Base-by-base conservation (phyloP, 2,888 invertebrate genomes). In the Petrophora chlorosata region DNA sequence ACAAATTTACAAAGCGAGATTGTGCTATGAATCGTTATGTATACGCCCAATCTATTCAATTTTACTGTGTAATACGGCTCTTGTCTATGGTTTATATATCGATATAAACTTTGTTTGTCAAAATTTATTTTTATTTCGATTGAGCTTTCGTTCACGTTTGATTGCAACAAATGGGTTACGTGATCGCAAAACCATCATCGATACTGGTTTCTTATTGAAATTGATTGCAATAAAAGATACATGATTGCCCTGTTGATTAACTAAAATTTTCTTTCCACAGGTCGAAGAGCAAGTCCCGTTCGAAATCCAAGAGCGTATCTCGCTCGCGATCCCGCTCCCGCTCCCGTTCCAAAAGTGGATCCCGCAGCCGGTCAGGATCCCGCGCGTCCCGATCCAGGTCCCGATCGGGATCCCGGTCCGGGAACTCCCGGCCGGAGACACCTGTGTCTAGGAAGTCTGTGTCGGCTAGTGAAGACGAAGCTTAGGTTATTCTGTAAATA, bases 401-500 rank as follows among this genome's bases (percentile, higher is more conserved):
- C 51, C 68, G 84, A 0, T 81, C 83, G 0, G 63, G 85, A 1
- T 80, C 85, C 1, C 69, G 85, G 0, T 90, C 91, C 12, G 76
- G 87, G 5, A 64, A 89, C 67, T 90, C 90, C 1, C 70, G 90
- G 25, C 88, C 89, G 0, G 90, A 90, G 17, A 92, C 92, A 0
- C 92, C 92, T 0, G 91, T 91, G 9, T 92, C 92, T 2, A 83
- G 92, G 39, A 92, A 92, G 62, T 92, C 92, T 8, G 91, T 92
- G 2, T 92, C 92, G 0, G 92, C 92, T 5, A 92, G 92, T 61
- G 92, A 92, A 63, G 90, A 90, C 55, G 90, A 90, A 68, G 80
- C 76, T 61, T 89, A 82, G 66, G 42, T 48, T 47, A 5, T 49
- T 30, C 60, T 51, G 47, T 60, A 44, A 38, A 52, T 46, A 41